Evolutionary conservation across 1,140 invertebrate species (phyloP), one percentile per base, ranked within the genome.

Genomic region (Stegodyphus dumicola): DNA sequence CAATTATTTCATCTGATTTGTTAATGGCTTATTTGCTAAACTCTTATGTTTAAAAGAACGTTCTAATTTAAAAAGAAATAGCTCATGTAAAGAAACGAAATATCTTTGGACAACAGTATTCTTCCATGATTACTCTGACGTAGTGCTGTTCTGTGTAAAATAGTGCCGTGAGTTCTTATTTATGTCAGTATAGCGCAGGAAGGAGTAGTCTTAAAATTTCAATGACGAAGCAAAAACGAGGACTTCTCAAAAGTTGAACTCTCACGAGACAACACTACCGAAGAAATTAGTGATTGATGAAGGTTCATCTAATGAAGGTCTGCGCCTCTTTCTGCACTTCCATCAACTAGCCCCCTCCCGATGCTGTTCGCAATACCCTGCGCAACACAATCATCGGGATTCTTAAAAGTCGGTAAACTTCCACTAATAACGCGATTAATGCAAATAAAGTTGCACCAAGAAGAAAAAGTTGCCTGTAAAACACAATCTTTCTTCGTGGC

Each of bases 391-490:
- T 60, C 56, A 60, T 60, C 56, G 66, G 33, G 67, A 71, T 67
- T 67, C 65, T 80, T 80, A 54, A 70, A 67, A 67, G 78, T 80
- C 53, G 53, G 67, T 73, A 80, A 80, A 64, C 53, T 80, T 80
- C 69, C n/a, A 51, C 56, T 83, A 83, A 83, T 74, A 74, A 75
- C 79, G 33, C 70, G 79, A 83, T 83, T 83, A 83, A 83, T 83
- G 79, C 79, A 83, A 83, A 83, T 74, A 76, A 84, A 69, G 81
- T 76, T 73, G 65, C 51, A n/a, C 51, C 18, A 48, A 18, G 33
- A 83, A 75, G 71, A 80, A 80, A 80, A 80, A 80, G 67, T 66
- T 79, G 69, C 52, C n/a, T 64, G 77, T 80, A 71, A 70, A 80
- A 81, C 53, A 73, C 70, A 65, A 81, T 73, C 79, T 81, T 81